Evolutionary conservation across 2,888 invertebrate genomes (phyloP).

Genomic region (Villa cingulata): DNA sequence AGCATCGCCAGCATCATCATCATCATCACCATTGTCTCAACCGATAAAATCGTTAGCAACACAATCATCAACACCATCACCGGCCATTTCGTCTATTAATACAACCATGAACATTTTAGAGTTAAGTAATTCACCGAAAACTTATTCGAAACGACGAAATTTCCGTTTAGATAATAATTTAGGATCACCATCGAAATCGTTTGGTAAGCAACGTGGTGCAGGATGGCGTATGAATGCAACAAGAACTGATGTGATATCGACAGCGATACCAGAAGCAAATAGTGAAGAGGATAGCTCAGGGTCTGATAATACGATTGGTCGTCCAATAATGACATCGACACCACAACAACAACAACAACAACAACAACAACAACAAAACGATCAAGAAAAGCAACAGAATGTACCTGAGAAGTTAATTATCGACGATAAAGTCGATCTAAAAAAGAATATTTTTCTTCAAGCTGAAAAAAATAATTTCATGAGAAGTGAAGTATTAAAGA

Average conservation of each 20-base stretch:
- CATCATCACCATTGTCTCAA: conserved; percentile 4
- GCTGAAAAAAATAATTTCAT: conserved; percentile 36
- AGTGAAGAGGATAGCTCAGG: conserved; percentile 62
- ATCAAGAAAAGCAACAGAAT: background rate
- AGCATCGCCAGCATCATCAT: conserved; percentile 4
- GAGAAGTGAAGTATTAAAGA: conserved; percentile 28
- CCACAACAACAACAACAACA: background rate
- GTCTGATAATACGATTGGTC: conserved; percentile 36
- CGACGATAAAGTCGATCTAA: conserved; percentile 26
- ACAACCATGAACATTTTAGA: conserved; percentile 51
- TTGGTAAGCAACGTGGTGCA: conserved; percentile 46
- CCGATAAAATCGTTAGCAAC: conserved; percentile 2
- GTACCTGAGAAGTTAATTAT: conserved; percentile 16
- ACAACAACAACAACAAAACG: background rate
- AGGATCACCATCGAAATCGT: conserved; percentile 42
- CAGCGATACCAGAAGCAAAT: conserved; percentile 71
- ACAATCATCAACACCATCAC: background rate
- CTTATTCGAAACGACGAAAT: conserved; percentile 49
- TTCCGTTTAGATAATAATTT: conserved; percentile 37
- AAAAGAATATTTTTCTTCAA: conserved; percentile 34
- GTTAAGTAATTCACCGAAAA: conserved; percentile 57
- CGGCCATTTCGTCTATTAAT: conserved; percentile 18
- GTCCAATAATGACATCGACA: background rate
- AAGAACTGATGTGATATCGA: conserved; percentile 69
- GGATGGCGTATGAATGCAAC: conserved; percentile 62